Evolutionary conservation across 2,113 vertebrate species (phyloP).

Genomic region (Spermophilus dauricus): DNA sequence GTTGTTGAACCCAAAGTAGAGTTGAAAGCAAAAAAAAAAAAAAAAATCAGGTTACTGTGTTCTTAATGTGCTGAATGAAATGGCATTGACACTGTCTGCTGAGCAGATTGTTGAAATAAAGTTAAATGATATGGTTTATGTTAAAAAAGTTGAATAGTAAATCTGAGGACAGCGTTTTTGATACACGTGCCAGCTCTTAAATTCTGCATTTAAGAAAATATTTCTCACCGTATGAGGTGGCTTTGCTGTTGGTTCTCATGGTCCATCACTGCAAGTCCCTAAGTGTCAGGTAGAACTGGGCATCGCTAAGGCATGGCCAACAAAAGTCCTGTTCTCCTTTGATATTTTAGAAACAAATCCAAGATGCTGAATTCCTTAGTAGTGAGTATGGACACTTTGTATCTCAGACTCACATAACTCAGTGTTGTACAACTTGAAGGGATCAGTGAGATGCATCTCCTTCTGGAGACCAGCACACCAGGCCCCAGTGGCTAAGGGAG

Average conservation of each 20-base stretch:
- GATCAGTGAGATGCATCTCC: no score
- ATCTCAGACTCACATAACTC: neutral
- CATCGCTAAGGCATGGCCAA: rapidly evolving
- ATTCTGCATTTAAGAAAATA: neutral
- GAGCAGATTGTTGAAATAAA: neutral
- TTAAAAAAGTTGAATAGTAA: neutral
- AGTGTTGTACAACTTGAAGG: no score
- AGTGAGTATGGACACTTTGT: neutral
- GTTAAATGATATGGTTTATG: neutral
- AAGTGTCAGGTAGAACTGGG: neutral
- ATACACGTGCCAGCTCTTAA: no score
- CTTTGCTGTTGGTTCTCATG: rapidly evolving
- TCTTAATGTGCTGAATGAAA: no score
- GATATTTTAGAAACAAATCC: neutral
- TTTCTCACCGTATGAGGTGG: rapidly evolving
- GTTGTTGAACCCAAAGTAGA: neutral
- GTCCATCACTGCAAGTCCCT: neutral
- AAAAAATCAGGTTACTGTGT: neutral
- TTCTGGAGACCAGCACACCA: neutral
- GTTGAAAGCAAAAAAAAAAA: neutral
- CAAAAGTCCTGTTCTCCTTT: rapidly evolving
- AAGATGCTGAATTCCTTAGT: no score
- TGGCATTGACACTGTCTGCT: neutral
- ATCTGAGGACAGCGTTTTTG: neutral
- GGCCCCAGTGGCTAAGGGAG: rapidly evolving